Conservation (phyloP, 1,140 invertebrate species). For the Caenorhabditis brenneri region DNA sequence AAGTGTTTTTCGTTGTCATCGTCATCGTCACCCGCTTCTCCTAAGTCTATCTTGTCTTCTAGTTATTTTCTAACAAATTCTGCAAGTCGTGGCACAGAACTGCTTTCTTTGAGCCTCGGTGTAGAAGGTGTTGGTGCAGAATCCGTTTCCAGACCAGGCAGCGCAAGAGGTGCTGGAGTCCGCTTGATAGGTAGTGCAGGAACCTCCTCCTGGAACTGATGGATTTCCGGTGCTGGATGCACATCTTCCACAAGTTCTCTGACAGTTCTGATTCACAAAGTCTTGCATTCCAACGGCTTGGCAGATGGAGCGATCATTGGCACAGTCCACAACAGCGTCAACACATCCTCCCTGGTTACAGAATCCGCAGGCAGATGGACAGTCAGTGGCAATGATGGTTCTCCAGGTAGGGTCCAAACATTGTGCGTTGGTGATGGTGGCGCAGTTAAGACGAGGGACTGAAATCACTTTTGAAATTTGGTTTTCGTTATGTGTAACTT, state of each 20-base stretch:
- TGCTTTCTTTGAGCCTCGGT: not conserved
- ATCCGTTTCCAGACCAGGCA: conserved; percentile 25
- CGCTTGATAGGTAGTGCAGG: not conserved
- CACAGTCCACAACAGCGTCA: conserved; percentile 46
- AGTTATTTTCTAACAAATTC: conserved; percentile 6
- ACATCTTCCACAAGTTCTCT: conserved; percentile 44
- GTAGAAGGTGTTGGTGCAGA: conserved; percentile 38
- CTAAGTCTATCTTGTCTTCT: not conserved
- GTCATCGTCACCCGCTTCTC: not conserved
- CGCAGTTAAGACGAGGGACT: conserved; percentile 39
- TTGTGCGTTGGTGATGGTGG: not conserved
- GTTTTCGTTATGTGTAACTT: not conserved
- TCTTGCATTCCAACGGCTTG: not conserved
- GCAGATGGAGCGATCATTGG: conserved; percentile 33
- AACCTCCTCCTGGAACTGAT: not conserved
- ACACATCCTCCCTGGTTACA: conserved; percentile 44
- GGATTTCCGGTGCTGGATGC: not conserved
- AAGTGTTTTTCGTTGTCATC: not conserved
- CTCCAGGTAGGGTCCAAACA: conserved; percentile 19
- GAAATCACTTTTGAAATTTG: not conserved
- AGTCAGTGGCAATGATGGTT: conserved; percentile 23
- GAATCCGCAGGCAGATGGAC: conserved; percentile 37
- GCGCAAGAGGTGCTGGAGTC: not conserved
- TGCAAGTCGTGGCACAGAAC: conserved; percentile 27
- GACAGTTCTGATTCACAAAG: conserved; percentile 3